Evolutionary conservation across 2,113 vertebrate genomes (phyloP).

Genomic region (Sus scrofa): T2T-Sscrofa CM000818.6:70353001-70353500

Average conservation of each 20-base stretch:
- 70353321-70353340: conserved; percentile 29
- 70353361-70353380: background rate
- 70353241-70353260: conserved; percentile 7
- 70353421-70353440: background rate
- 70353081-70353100: background rate
- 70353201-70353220: background rate
- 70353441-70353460: background rate
- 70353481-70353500: background rate
- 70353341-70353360: conserved; percentile 13
- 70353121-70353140: background rate
- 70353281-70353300: background rate
- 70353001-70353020: background rate
- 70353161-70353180: background rate
- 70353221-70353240: conserved; percentile 10
- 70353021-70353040: background rate
- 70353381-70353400: background rate
- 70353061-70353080: background rate
- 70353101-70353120: background rate
- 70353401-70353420: background rate
- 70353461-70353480: conserved; percentile 25
- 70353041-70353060: background rate
- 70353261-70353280: conserved; percentile 13
- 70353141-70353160: background rate
- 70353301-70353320: background rate
- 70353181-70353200: background rate